These are phyloP conservation scores for Cynaeus angustus DNA, from an alignment of 2,888 invertebrate species.

Conservation along the genomic window DNA sequence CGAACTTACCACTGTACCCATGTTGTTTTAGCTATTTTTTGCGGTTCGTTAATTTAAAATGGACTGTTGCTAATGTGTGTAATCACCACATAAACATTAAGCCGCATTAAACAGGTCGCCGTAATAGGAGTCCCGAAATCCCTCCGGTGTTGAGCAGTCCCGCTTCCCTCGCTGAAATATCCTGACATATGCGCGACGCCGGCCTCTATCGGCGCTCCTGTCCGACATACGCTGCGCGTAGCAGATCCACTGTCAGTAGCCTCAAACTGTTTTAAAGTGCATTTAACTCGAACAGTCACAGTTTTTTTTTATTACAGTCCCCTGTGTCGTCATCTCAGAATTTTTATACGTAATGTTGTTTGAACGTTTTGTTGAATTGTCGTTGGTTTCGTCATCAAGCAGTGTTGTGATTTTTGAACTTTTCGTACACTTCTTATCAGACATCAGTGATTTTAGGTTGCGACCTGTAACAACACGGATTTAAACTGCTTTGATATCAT, in stretches of 20 bases:
- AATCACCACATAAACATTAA: conserved; percentile 15
- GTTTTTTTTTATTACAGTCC: conserved; percentile 13
- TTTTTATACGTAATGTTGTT: conserved; percentile 15
- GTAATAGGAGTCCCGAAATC: conserved; percentile 28
- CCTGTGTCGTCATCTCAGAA: neutral
- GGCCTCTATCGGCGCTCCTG: conserved; percentile 37
- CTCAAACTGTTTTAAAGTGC: conserved; percentile 50
- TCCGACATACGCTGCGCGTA: conserved; percentile 40
- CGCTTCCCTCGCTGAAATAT: conserved; percentile 38
- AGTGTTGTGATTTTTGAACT: conserved; percentile 30
- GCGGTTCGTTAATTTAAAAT: neutral
- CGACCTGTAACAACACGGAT: conserved; percentile 39
- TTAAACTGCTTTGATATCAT: conserved; percentile 34
- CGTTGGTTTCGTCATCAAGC: conserved; percentile 7
- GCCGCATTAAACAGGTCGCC: conserved; percentile 21
- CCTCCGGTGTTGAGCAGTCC: conserved; percentile 24
- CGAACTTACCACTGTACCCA: too few relatives aligned
- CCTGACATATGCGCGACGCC: conserved; percentile 49
- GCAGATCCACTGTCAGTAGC: conserved; percentile 47
- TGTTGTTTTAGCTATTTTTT: neutral
- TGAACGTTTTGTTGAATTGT: conserved; percentile 3
- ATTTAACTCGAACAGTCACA: conserved; percentile 41
- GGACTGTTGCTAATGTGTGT: conserved; percentile 14
- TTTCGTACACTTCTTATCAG: conserved; percentile 27
- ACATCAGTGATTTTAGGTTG: conserved; percentile 35